Evolutionary conservation across 2,888 invertebrate genomes (phyloP), one percentile per base, ranked within the genome.

Genomic region (Neuroscelio doddi): DNA sequence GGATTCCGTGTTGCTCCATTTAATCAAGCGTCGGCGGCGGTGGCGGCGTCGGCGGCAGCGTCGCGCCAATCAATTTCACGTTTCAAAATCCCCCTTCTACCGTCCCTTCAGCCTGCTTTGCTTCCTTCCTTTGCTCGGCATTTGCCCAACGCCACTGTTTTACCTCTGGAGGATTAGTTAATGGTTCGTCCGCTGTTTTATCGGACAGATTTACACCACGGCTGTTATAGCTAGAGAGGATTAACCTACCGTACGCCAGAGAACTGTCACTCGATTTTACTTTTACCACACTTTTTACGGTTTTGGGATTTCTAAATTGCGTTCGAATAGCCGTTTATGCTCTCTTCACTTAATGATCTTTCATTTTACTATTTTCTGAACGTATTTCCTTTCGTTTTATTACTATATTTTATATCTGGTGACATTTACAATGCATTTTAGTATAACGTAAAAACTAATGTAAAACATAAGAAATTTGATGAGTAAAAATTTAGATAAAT

Each of bases 1-100:
- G 81, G 79, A 83, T 82, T 83, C 72, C 83, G 78, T 83, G 83
- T 83, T 82, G 80, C 80, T 76, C 78, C 80, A 82, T 82, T 83
- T 82, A 82, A 83, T 83, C 82, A 81, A 83, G 72, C 71, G 52
- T 73, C 72, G 72, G 71, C 73, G 72, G 68, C 73, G 70, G n/a
- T n/a, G n/a, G n/a, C n/a, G n/a, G n/a, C n/a, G n/a, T n/a, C 75
- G 73, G 73, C 74, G 75, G 71, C 73, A 68, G 70, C 68, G 71
- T 69, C 63, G 68, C 76, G 79, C 79, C 82, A 82, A 82, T 82
- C 82, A 81, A 82, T 82, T 77, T 80, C 75, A 73, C 74, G 74
- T 75, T 71, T 77, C 68, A 75, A 77, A 77, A 80, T 80, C 75
- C 74, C 78, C 72, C 74, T 58, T 42, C 65, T 67, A 68, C 67